These are phyloP conservation scores for Aradophagus sp. DNA, from an alignment of 1,140 invertebrate species.

Conservation along the genomic window DNA sequence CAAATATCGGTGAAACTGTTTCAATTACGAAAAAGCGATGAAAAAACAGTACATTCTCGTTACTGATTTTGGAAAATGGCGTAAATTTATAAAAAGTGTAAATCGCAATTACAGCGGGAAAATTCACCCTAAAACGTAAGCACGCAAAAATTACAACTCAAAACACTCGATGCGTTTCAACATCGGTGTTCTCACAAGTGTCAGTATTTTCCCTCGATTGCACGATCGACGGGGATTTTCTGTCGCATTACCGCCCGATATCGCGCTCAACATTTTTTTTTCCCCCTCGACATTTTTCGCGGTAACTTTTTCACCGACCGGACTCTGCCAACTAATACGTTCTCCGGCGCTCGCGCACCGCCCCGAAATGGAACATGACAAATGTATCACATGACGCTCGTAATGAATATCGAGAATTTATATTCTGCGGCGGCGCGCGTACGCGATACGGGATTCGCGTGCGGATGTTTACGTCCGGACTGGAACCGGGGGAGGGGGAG, in stretches of 20 bases:
- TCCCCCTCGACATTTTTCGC: constrained; percentile 22
- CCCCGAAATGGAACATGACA: constrained; percentile 13
- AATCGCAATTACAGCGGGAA: too few relatives aligned
- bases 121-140: too few relatives aligned
- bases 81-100: too few relatives aligned
- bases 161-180: too few relatives aligned
- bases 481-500: too few relatives aligned
- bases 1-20: too few relatives aligned
- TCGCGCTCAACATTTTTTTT: constrained; percentile 3
- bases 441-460: constrained; percentile 19
- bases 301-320: constrained; percentile 1
- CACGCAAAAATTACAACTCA: too few relatives aligned
- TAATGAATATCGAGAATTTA: constrained; percentile 41
- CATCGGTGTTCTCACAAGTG: too few relatives aligned
- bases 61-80: too few relatives aligned
- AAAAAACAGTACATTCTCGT: too few relatives aligned
- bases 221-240: constrained; percentile 11
- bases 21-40: too few relatives aligned
- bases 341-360: neutral
- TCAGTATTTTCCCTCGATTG: too few relatives aligned
- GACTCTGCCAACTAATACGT: neutral
- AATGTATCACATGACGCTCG: constrained; percentile 25
- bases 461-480: constrained; percentile 10
- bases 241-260: constrained; percentile 23
- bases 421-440: constrained; percentile 13